Evolutionary conservation across 2,113 vertebrate species (phyloP).

Genomic region (Callithrix jacchus): DNA sequence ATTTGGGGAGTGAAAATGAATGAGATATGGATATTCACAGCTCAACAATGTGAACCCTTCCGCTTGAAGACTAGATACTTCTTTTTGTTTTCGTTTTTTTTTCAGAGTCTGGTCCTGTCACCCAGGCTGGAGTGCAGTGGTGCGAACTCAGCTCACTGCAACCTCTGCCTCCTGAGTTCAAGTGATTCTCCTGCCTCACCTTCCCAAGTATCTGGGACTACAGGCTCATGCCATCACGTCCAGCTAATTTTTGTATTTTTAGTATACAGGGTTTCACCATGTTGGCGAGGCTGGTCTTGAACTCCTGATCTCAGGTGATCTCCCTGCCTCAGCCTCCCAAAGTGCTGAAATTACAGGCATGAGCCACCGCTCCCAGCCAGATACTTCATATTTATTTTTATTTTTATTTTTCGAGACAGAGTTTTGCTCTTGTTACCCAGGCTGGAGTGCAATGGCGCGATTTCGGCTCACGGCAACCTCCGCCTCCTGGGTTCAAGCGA

Average conservation of each 20-base stretch:
- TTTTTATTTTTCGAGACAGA: too few relatives aligned
- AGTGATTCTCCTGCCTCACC: not conserved
- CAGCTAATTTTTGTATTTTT: not conserved
- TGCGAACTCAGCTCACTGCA: not conserved
- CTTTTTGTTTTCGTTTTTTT: not conserved
- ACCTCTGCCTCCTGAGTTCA: not conserved
- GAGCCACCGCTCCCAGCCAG: not conserved
- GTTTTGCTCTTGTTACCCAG: too few relatives aligned
- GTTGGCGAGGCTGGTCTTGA: not conserved
- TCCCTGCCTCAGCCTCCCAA: not conserved
- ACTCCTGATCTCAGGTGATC: not conserved
- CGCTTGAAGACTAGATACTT: not conserved
- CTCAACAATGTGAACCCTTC: not conserved
- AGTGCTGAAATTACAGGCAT: not conserved
- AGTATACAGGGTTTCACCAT: not conserved
- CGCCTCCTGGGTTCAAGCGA: too few relatives aligned
- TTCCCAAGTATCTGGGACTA: not conserved
- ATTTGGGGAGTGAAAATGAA: not conserved
- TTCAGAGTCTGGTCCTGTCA: not conserved
- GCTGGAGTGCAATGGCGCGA: too few relatives aligned
- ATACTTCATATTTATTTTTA: not conserved
- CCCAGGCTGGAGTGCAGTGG: not conserved
- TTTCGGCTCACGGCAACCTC: too few relatives aligned
- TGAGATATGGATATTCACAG: not conserved
- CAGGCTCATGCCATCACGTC: rapidly evolving